phyloP scores from a whole-genome alignment of 2,113 vertebrate genomes.

The Chloebia gouldiae region DNA sequence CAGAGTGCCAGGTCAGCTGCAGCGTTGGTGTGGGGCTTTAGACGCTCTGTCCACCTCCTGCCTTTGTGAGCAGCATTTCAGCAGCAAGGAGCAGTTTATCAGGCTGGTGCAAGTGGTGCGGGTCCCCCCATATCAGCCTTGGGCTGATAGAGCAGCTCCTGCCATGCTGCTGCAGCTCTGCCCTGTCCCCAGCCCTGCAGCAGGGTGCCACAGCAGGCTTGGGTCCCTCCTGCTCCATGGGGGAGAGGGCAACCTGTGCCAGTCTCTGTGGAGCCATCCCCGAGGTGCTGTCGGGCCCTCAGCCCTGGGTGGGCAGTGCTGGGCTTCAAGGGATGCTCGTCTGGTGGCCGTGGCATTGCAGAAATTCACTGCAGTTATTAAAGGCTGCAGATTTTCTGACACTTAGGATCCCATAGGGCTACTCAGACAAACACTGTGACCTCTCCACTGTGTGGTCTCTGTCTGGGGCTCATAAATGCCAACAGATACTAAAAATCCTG shows the following conservation, averaged over 20 bases:
- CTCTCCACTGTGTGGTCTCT: neutral
- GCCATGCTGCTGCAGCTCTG: neutral
- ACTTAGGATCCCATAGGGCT: neutral
- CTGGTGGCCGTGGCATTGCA: neutral
- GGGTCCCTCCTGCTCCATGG: accelerated
- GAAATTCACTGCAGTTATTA: neutral
- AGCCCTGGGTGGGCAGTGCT: accelerated
- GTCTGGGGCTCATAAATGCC: neutral
- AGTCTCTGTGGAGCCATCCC: accelerated
- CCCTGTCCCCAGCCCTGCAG: neutral
- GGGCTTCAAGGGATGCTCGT: neutral
- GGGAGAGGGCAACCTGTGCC: accelerated
- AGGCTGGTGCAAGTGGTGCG: neutral
- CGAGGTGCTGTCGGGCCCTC: neutral
- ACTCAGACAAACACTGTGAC: neutral
- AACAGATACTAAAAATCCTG: neutral
- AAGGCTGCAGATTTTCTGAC: neutral
- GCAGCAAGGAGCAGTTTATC: neutral
- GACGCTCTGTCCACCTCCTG: accelerated
- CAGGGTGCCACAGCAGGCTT: neutral
- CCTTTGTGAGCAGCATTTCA: accelerated
- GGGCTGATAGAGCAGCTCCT: neutral
- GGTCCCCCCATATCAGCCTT: accelerated
- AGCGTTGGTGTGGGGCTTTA: neutral
- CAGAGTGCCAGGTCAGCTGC: neutral